These are phyloP conservation scores for Phocides pigmalion DNA, from an alignment of 1,140 invertebrate genomes.

Conservation along the genomic window DNA sequence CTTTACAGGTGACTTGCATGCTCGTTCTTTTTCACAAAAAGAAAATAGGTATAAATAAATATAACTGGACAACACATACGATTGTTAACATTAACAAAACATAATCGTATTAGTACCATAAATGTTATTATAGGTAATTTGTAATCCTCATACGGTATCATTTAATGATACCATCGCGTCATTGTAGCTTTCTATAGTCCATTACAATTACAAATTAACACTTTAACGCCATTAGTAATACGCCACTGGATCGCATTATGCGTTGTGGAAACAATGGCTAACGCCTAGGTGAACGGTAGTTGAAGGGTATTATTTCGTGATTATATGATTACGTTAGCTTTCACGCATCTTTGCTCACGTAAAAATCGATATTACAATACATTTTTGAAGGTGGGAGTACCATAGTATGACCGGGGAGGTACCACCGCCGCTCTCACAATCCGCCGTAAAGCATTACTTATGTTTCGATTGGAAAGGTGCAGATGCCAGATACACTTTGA, in stretches of 20 bases:
- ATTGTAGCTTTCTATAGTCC: conserved; percentile 19
- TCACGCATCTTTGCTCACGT: too few species aligned
- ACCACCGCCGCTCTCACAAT: too few species aligned
- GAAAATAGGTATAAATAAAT: too few species aligned
- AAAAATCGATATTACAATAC: too few species aligned
- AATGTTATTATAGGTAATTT: not conserved
- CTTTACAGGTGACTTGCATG: too few species aligned
- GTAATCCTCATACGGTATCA: conserved; percentile 11
- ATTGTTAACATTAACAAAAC: not conserved
- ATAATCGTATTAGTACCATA: not conserved
- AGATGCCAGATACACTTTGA: too few species aligned
- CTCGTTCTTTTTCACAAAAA: too few species aligned
- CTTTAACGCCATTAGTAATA: conserved; percentile 29
- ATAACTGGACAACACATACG: too few species aligned
- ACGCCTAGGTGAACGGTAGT: conserved; percentile 22
- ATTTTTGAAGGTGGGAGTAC: too few species aligned
- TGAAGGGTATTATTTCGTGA: conserved; percentile 46
- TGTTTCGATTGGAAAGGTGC: too few species aligned
- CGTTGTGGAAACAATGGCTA: conserved; percentile 39
- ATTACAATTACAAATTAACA: conserved; percentile 30
- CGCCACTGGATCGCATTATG: conserved; percentile 23
- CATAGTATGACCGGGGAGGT: too few species aligned
- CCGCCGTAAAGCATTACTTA: too few species aligned
- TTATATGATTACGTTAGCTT: conserved; percentile 44
- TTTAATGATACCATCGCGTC: conserved; percentile 15